These are phyloP conservation scores for Catocala fraxini DNA, from an alignment of 2,888 invertebrate genomes.

Conservation along the genomic window DNA sequence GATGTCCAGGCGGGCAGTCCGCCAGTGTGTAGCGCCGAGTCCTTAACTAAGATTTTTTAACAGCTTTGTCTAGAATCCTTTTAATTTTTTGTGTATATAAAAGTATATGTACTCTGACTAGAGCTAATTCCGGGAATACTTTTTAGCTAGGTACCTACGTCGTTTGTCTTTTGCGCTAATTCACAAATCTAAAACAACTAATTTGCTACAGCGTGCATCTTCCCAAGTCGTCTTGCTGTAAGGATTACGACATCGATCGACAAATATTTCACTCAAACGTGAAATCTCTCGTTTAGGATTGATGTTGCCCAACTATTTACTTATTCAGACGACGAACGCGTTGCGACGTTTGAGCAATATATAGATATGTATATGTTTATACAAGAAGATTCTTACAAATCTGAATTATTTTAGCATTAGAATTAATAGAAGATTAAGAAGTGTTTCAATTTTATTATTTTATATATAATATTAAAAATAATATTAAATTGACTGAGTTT, in stretches of 20 bases:
- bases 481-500: no score
- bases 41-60: no score
- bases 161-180: not conserved
- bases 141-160: no score
- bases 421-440: conserved; percentile 5
- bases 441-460: no score
- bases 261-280: conserved; percentile 60
- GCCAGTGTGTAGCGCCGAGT: no score
- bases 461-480: no score
- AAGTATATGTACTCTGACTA: no score
- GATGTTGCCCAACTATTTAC: conserved; percentile 49
- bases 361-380: no score
- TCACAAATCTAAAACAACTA: not conserved
- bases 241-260: conserved; percentile 52
- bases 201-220: conserved; percentile 38
- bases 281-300: conserved; percentile 51
- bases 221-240: conserved; percentile 24
- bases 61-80: no score
- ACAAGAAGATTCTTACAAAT: conserved; percentile 13
- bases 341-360: conserved; percentile 14
- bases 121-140: no score
- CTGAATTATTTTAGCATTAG: conserved; percentile 47
- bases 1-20: no score
- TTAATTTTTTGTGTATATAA: no score
- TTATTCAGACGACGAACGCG: conserved; percentile 26